A percentile compares a stretch with the other conserved stretches of the same genome.
phyloP scores from a whole-genome alignment of 2,113 vertebrate species.

The Catharus fuscescens region DNA sequence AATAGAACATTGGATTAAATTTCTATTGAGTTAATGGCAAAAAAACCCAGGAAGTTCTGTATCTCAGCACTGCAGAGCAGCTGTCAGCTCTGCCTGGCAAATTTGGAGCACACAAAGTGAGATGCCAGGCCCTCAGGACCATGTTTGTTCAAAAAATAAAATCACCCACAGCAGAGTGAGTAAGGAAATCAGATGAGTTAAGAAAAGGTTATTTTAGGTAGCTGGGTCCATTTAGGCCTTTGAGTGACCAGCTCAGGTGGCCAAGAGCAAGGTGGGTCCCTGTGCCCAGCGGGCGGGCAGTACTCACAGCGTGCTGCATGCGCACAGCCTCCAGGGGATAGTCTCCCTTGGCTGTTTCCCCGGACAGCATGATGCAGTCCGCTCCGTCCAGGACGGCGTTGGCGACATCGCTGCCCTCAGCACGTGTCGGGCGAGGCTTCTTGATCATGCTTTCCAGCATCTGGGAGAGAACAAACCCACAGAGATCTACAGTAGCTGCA shows the following conservation, averaged over 20 bases:
- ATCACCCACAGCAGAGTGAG: accelerated
- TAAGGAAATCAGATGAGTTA: too few species aligned
- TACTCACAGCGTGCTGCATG: constrained; percentile 91
- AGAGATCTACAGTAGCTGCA: neutral
- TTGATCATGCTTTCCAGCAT: constrained; percentile 99
- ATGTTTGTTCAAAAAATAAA: accelerated
- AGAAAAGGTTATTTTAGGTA: accelerated
- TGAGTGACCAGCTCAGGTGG: neutral
- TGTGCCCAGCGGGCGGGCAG: neutral
- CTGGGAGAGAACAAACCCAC: constrained; percentile 61
- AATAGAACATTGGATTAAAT: neutral
- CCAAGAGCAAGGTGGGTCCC: neutral
- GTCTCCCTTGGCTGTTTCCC: constrained; percentile 97
- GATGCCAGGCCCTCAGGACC: neutral
- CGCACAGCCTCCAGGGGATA: constrained; percentile 94
- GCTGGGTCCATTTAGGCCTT: accelerated
- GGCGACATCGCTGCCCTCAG: constrained; percentile 94
- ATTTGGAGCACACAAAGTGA: neutral
- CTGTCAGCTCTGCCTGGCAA: neutral
- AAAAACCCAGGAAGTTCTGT: neutral
- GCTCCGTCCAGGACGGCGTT: constrained; percentile 95
- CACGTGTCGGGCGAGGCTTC: constrained; percentile 94
- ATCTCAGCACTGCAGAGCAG: neutral
- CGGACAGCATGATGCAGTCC: constrained; percentile 97
- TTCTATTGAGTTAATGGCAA: neutral